phyloP scores from a whole-genome alignment of 1,140 invertebrate species.

The Euwallacea fornicatus region DNA sequence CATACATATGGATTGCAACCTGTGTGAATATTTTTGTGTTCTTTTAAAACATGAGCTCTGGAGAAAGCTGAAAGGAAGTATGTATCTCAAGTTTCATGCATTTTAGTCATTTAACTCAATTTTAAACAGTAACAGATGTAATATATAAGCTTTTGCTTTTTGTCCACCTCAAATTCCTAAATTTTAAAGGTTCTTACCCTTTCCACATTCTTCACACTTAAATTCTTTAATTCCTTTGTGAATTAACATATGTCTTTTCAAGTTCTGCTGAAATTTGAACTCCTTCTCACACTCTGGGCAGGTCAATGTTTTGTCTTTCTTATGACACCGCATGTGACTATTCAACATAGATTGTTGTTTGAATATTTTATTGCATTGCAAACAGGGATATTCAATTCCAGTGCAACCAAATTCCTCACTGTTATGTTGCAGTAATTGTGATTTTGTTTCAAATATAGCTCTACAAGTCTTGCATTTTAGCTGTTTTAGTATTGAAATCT shows the following conservation, averaged over 20 bases:
- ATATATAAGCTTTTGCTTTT: too few species aligned
- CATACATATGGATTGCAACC: slow-evolving; percentile 76
- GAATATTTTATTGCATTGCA: slow-evolving; percentile 31
- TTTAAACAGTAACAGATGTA: too few species aligned
- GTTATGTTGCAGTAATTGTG: not conserved
- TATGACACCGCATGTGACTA: slow-evolving; percentile 37
- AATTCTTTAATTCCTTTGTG: slow-evolving; percentile 37
- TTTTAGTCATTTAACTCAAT: not conserved
- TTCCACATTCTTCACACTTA: slow-evolving; percentile 37
- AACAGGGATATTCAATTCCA: slow-evolving; percentile 16
- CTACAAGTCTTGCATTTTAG: slow-evolving; percentile 27
- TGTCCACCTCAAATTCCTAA: not conserved
- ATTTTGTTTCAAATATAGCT: slow-evolving; percentile 9
- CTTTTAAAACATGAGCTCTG: slow-evolving; percentile 35
- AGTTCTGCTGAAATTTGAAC: slow-evolving; percentile 32
- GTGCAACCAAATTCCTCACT: not conserved
- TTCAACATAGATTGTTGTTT: slow-evolving; percentile 25
- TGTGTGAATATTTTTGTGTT: slow-evolving; percentile 75
- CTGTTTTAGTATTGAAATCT: slow-evolving; percentile 4
- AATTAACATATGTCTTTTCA: slow-evolving; percentile 35
- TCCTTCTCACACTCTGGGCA: slow-evolving; percentile 36
- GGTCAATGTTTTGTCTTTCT: slow-evolving; percentile 31
- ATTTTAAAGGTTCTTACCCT: slow-evolving; percentile 26
- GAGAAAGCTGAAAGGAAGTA: slow-evolving; percentile 34
- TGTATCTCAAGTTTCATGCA: not conserved